Evolutionary conservation across 2,113 vertebrate genomes (phyloP), one percentile per base, ranked within the genome.

Genomic region (Crotalus tigris): DNA sequence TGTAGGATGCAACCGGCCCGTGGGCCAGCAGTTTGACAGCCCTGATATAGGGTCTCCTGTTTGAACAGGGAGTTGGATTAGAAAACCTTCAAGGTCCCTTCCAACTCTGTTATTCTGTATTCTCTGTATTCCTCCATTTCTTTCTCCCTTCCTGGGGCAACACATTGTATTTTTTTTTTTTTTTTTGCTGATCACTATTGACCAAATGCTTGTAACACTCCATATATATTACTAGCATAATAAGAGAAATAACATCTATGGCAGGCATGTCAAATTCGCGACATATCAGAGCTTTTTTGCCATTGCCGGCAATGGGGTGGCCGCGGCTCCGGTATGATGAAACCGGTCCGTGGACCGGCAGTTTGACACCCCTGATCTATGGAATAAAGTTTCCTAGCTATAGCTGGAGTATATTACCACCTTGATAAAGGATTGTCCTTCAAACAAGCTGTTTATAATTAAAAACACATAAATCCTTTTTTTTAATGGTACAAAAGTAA

Each of bases 381-480:
- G 51, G 51, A 15, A 89, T 29, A 49, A 29, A 92, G 8, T 61
- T 90, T 44, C 21, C 11, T 59, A n/a, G 81, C 81, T 44, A 85
- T 64, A 54, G 54, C 49, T 39, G 10, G 15, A 13, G 29, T 46
- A 61, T 57, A 87, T 87, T 19, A 12, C 61, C 33, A 51, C 26
- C 29, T 85, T 44, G 51, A 58, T 39, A 81, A 90, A 90, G 29
- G 57, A 90, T 46, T 61, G 11, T 61, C 29, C 29, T 61, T 61
- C 26, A 33, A 90, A 81, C 21, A 85, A 90, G 75, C 88, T 81
- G 51, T 90, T 93, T 81, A 61, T 93, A 86, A 93, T 93, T 53
- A 90, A 90, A 90, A 93, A 44, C 11, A 87, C 75, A 88, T 53
- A 39, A 58, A 92, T 2, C 0, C 24, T 39, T 92, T 33, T 90